Base-by-base conservation (phyloP, 1,140 invertebrate species). In the Colletes latitarsis region DNA sequence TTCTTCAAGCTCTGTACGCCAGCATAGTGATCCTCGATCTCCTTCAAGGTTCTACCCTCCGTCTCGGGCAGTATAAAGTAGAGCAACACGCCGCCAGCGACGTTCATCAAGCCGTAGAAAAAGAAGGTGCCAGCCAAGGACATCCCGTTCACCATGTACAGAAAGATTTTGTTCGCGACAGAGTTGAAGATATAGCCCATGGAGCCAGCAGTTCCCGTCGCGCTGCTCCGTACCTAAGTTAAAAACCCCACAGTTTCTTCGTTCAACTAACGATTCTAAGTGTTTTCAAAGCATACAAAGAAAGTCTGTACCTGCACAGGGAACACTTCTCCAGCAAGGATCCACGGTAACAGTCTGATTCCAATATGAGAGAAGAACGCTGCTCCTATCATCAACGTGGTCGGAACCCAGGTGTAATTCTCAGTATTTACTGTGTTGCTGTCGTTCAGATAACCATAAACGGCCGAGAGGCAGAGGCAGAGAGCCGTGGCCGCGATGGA, bases 31-130 rank as follows among this genome's bases (percentile, higher is more conserved):
- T 96, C 95, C 81, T 93, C 89, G 49, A 96, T 95, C 91, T 98
- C 97, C 82, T 95, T 94, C 5, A 98, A 91, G 0, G 95, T 95
- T 88, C 96, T 96, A 0, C 96, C 96, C 91, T 98, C 98, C 0
- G 98, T 98, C 94, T 98, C 97, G 2, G 97, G 97, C 62, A 95
- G 82, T 6, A 93, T 89, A 64, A 94, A 94, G 81, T 95, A 95
- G 3, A 96, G 85, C 1, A 93, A 87, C 4, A 94, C 69, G 9
- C 95, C 91, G 5, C 96, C 96, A 5, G 95, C 70, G 70, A 98
- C 95, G 55, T 96, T 93, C 79, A 95, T 94, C 12, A 93, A 89
- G 0, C 94, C 95, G 88, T 97, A 95, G 62, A 96, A 94, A 46
- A 95, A 94, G 84, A 96, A 96, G 0, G 95, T 96, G 4, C 96